Evolutionary conservation across 2,888 invertebrate genomes (phyloP).

Genomic region (Drosophila setosimentum): DNA sequence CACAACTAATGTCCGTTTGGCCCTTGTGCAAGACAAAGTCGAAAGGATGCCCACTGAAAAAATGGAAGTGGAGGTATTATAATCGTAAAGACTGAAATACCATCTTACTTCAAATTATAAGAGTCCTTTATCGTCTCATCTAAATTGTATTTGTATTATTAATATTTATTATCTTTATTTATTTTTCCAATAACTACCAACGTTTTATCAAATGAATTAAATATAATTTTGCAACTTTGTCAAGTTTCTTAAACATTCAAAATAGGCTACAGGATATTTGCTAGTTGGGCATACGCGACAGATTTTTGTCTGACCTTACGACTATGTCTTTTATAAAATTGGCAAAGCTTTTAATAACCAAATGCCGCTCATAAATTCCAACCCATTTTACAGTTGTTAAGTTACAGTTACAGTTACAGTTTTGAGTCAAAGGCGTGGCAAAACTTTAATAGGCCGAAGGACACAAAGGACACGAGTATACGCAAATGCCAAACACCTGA

Average conservation of each 20-base stretch:
- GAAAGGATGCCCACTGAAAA: constrained; percentile 6
- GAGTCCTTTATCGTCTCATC: neutral
- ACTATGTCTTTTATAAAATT: constrained; percentile 29
- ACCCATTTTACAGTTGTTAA: constrained; percentile 30
- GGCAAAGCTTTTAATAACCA: constrained; percentile 51
- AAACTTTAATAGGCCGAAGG: constrained; percentile 37
- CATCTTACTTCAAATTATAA: neutral
- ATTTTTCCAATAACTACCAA: too few species aligned
- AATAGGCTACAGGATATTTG: neutral
- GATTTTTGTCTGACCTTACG: constrained; percentile 12
- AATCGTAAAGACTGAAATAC: neutral
- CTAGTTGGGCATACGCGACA: neutral
- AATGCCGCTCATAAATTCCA: constrained; percentile 33
- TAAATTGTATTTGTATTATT: neutral
- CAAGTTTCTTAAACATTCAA: neutral
- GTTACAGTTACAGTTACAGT: neutral
- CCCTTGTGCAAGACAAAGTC: constrained; percentile 9
- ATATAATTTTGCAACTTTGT: neutral
- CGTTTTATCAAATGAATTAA: neutral
- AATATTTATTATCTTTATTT: neutral
- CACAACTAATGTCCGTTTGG: constrained; percentile 30
- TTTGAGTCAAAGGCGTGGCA: constrained; percentile 1
- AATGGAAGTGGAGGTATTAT: too few species aligned
- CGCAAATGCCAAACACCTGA: constrained; percentile 59
- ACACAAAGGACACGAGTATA: constrained; percentile 44